A percentile compares a stretch with the other conserved stretches of the same genome.
Conservation (phyloP, 1,140 invertebrate genomes). For the Augochlora pura region DNA sequence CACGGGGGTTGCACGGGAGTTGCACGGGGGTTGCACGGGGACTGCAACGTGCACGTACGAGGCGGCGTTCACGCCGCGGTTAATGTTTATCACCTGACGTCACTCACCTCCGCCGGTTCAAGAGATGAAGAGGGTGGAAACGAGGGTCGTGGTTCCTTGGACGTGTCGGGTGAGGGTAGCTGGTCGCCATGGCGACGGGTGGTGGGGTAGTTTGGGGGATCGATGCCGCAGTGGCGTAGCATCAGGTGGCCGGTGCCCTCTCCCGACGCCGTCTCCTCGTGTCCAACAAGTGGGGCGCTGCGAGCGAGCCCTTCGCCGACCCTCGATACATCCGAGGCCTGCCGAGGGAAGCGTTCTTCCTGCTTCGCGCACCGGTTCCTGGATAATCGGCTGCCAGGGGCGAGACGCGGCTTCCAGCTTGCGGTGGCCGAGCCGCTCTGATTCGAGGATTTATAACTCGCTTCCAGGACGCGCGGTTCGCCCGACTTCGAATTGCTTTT, state of each 20-base stretch:
- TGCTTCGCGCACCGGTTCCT: not conserved
- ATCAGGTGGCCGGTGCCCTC: slow-evolving; percentile 72
- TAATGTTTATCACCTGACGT: slow-evolving; percentile 72
- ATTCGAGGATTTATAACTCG: not conserved
- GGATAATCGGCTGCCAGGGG: not conserved
- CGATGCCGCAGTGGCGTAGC: slow-evolving; percentile 79
- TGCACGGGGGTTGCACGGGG: too few relatives aligned
- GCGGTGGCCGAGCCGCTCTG: not conserved
- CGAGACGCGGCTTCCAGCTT: not conserved
- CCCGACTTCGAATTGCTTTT: not conserved
- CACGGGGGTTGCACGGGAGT: too few relatives aligned
- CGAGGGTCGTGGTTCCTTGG: slow-evolving; percentile 43
- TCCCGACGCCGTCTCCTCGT: slow-evolving; percentile 41
- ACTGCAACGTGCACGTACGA: not conserved
- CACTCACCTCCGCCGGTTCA: slow-evolving; percentile 47
- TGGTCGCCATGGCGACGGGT: slow-evolving; percentile 73
- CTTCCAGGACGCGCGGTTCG: not conserved
- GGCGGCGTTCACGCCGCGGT: slow-evolving; percentile 36
- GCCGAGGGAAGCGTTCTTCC: not conserved
- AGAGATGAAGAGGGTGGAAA: slow-evolving; percentile 7
- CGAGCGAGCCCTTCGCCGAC: not conserved
- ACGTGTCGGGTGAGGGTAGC: slow-evolving; percentile 61
- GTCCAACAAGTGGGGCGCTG: slow-evolving; percentile 77
- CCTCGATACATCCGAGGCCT: not conserved
- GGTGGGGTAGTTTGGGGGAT: slow-evolving; percentile 75